Base-by-base conservation (phyloP, 2,797 vertebrate genomes). In the Rhinatrema bivittatum region DNA sequence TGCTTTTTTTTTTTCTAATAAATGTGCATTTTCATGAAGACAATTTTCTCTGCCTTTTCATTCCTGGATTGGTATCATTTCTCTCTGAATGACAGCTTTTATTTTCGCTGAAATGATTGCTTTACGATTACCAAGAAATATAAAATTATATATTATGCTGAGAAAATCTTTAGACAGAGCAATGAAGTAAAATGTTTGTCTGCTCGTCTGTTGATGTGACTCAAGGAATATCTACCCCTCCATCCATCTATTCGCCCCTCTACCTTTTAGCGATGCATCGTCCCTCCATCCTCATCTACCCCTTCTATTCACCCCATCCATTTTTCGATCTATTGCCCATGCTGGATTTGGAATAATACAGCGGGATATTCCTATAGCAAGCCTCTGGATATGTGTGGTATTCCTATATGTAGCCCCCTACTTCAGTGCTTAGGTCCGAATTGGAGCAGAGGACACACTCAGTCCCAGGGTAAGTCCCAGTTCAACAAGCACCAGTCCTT, bases 21-120 rank as follows among this genome's bases (percentile, higher is more conserved):
- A 71, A 39, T 51, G 70, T 76, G 67, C 44, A 39, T 79, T 81
- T 82, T 75, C 70, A 60, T 76, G 68, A 77, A 72, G 78, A 72
- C 81, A 82, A 82, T 84, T 84, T 84, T 57, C 78, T n/a, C 55
- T 79, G 79, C 68, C 76, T 79, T 84, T 82, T 82, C 79, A 77
- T 74, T 64, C 70, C 71, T 78, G 78, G 78, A 84, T 84, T 79
- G 76, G 75, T 79, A 79, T 81, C 78, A 82, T 82, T 80, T 82
- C 78, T 79, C 75, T 4, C 16, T 76, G 75, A 76, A 79, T 80
- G 78, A 82, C 79, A 80, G 79, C 74, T 82, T 84, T 84, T 84
- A 84, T 84, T 80, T 82, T 76, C 75, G 63, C 78, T 39, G 68
- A 81, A 82, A 84, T 81, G 81, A 81, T 81, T 66, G 72, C 78